phyloP scores from a whole-genome alignment of 2,113 vertebrate species.

The Perca flavescens region DNA sequence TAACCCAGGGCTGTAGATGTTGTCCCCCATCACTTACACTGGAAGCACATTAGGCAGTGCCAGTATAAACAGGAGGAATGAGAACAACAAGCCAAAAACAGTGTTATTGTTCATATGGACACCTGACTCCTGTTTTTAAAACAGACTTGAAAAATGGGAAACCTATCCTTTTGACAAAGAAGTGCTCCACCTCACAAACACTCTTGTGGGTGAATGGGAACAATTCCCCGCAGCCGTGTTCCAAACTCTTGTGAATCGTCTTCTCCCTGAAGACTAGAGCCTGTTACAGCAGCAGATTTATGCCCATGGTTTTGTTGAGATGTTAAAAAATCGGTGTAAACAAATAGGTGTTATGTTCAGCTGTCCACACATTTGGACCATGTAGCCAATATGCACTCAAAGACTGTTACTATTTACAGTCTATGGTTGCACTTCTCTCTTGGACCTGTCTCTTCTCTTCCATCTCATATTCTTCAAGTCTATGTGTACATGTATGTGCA shows the following conservation, averaged over 20 bases:
- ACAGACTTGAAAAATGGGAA: background rate
- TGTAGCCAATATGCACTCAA: background rate
- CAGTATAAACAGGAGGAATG: background rate
- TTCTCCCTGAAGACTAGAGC: background rate
- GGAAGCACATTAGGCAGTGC: background rate
- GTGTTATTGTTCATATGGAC: too few relatives aligned
- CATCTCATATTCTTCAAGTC: constrained; percentile 5
- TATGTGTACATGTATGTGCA: background rate
- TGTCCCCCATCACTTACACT: background rate
- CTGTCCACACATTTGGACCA: background rate
- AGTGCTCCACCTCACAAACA: background rate
- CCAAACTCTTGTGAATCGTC: background rate
- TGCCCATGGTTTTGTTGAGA: background rate
- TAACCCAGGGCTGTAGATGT: background rate
- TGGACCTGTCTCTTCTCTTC: background rate
- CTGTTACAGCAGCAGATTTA: background rate
- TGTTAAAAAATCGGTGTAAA: background rate
- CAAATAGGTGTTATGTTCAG: background rate
- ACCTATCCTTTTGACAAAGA: background rate
- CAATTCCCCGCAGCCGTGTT: background rate
- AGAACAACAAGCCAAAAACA: background rate
- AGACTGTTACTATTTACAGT: too few relatives aligned
- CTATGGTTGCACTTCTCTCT: background rate
- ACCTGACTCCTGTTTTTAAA: background rate
- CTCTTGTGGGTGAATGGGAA: background rate